Percentiles rank a stretch among this genome's conserved stretches.
phyloP scores from a whole-genome alignment of 2,797 vertebrate species.

The Cyclura pinguis region DNA sequence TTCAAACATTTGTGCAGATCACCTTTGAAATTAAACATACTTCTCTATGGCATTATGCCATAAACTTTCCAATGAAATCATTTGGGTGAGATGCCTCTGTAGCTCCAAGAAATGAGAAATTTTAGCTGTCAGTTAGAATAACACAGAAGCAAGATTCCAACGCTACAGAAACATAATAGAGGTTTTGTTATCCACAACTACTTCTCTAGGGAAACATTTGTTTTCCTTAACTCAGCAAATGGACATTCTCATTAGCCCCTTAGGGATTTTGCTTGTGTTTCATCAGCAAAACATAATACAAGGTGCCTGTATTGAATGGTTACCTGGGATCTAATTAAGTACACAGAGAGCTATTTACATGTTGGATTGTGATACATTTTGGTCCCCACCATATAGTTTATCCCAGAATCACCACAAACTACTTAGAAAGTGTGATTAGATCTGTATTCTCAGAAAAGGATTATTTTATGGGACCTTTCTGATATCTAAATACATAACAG shows the following conservation, averaged over 20 bases:
- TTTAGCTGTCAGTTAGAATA: neutral
- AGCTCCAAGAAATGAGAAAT: neutral
- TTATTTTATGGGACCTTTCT: neutral
- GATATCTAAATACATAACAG: neutral
- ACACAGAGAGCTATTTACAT: neutral
- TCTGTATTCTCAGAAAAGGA: neutral
- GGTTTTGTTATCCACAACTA: neutral
- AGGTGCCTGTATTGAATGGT: constrained; percentile 29
- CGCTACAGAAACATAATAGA: neutral
- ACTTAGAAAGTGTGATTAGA: neutral
- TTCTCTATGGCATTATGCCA: neutral
- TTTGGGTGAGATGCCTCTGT: neutral
- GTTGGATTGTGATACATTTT: neutral
- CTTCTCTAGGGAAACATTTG: constrained; percentile 32
- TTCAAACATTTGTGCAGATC: neutral
- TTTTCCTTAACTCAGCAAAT: constrained; percentile 24
- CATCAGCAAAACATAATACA: neutral
- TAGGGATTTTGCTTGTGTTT: constrained; percentile 31
- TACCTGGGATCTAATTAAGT: constrained; percentile 37
- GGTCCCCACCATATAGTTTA: neutral
- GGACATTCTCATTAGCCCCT: constrained; percentile 24
- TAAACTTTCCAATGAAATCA: neutral
- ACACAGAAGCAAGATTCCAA: neutral
- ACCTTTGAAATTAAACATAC: neutral
- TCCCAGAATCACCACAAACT: neutral